These are phyloP conservation scores for Temnothorax rugatulus DNA, from an alignment of 2,888 invertebrate genomes.

Conservation along the genomic window DNA sequence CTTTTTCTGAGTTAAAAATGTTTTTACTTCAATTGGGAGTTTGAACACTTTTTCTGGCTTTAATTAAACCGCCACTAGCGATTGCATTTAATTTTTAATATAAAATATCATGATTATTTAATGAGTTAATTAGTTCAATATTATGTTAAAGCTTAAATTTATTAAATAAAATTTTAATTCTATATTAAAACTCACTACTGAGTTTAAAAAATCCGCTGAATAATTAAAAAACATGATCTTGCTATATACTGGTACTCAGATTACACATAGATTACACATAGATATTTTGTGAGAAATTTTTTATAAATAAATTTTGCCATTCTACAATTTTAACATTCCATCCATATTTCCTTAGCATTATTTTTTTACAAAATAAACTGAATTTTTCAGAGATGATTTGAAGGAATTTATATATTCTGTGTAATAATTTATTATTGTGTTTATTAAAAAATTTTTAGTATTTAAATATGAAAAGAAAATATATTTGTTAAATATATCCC, in stretches of 20 bases:
- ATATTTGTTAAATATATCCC: not conserved
- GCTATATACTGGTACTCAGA: not conserved
- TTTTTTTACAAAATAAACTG: not conserved
- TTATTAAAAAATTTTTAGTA: not conserved
- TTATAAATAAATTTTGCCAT: not conserved
- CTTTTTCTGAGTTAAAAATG: not conserved
- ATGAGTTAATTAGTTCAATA: not conserved
- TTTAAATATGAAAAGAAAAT: not conserved
- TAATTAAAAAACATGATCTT: not conserved
- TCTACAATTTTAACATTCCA: not conserved
- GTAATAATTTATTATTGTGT: not conserved
- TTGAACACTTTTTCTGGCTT: not conserved
- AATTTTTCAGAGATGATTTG: not conserved
- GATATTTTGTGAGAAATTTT: not conserved
- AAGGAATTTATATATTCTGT: not conserved
- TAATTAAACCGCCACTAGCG: not conserved
- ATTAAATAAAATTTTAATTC: slow-evolving; percentile 10
- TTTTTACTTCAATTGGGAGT: not conserved
- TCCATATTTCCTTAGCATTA: not conserved
- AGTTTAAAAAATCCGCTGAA: not conserved
- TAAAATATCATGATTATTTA: not conserved
- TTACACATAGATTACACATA: not conserved
- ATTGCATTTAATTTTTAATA: slow-evolving; percentile 6
- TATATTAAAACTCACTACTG: not conserved
- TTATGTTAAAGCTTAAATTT: not conserved